Percentiles rank a stretch among this genome's conserved stretches.
These are phyloP conservation scores for Coccyzus lansbergi DNA, from an alignment of 2,797 vertebrate species.

Conservation along the genomic window DNA sequence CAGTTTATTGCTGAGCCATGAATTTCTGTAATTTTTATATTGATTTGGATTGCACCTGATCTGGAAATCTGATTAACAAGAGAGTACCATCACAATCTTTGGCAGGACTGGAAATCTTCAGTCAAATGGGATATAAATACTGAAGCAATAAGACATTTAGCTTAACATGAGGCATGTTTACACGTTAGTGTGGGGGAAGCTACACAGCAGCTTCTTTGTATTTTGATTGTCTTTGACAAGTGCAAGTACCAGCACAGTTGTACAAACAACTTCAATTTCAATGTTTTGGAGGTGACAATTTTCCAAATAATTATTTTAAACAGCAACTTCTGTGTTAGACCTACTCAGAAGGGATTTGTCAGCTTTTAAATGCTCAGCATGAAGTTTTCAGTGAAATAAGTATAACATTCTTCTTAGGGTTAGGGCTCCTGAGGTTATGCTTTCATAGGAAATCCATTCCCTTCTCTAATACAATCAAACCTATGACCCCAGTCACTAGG, in stretches of 20 bases:
- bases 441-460: slow-evolving; percentile 58
- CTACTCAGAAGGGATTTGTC: background rate
- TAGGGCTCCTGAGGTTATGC: slow-evolving; percentile 42
- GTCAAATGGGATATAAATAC: background rate
- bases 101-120: background rate
- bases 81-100: background rate
- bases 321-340: background rate
- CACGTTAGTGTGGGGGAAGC: background rate
- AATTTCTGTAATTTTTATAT: background rate
- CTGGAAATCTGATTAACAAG: background rate
- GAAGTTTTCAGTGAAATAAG: background rate
- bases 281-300: background rate
- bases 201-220: background rate
- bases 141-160: background rate
- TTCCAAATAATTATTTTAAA: background rate
- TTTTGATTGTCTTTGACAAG: background rate
- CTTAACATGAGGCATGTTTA: background rate
- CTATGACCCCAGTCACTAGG: slow-evolving; percentile 35
- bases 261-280: background rate
- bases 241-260: background rate
- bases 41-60: background rate
- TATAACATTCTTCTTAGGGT: background rate
- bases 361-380: background rate
- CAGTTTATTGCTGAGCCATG: background rate
- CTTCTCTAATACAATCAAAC: slow-evolving; percentile 36